Evolutionary conservation across 1,140 invertebrate genomes (phyloP), one percentile per base, ranked within the genome.

Genomic region (Bombyx mori): DNA sequence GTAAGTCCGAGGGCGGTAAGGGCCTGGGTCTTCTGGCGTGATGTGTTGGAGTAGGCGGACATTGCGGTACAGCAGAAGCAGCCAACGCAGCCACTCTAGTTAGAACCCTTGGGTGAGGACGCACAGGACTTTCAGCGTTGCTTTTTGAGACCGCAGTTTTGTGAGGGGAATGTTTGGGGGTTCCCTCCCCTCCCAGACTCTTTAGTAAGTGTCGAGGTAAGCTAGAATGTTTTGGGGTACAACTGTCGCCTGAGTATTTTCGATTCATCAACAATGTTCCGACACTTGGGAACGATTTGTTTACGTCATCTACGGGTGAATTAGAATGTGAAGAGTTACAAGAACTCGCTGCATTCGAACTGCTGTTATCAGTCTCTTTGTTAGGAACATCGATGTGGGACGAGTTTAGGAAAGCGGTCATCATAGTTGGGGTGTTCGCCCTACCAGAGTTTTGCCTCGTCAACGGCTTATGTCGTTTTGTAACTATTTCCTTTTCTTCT

Each of bases 21-120:
- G 88, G 88, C 55, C 91, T 84, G 45, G 90, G 89, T 46, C 91
- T 89, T 49, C 92, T 88, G 7, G 94, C 93, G 71, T 94, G 94
- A 82, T 96, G 94, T 0, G 94, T 95, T 0, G 94, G 94, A 1
- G 94, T 95, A 0, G 94, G 94, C 7, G 93, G 94, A 75, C 94
- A 96, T 62, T 86, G 85, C 0, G 79, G 80, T 7, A 76, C 65
- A 4, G 72, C 70, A 3, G 77, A 48, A 0, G 75, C 83, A 57
- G 62, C 82, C 60, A 70, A 73, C 58, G 68, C 90, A 50, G 76
- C 90, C 57, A 92, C 89, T 42, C 91, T 81, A 6, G 89, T 89
- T 7, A 92, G 63, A 5, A 90, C 88, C 58, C 90, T 77, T 8
- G 89, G 89, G 72, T 91, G 90, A 6, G 90, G 90, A 44, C 90